A percentile compares a stretch with the other conserved stretches of the same genome.
Conservation (phyloP, 2,797 vertebrate genomes). For the Sebastes kiyomatsui region DNA sequence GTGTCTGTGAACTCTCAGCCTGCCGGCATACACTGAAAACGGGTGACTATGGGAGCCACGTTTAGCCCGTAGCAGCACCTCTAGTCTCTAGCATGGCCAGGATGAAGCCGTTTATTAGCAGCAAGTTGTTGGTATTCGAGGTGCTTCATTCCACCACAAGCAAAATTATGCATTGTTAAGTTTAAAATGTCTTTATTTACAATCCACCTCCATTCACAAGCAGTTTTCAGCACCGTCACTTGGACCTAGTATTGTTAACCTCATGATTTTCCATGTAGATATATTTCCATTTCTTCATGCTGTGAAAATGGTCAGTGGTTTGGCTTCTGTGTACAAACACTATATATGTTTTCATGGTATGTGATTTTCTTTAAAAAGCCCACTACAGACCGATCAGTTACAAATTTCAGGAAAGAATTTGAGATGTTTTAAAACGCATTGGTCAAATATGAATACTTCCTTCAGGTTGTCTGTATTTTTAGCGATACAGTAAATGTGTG, state of each 20-base stretch:
- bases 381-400: not conserved
- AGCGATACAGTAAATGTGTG: not conserved
- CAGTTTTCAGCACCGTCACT: not conserved
- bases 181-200: slow-evolving; percentile 8
- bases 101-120: slow-evolving; percentile 5
- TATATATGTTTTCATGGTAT: not conserved
- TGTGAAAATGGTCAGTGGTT: not conserved
- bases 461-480: not conserved
- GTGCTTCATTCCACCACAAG: not conserved
- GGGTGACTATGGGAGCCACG: slow-evolving; percentile 28
- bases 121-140: slow-evolving; percentile 1
- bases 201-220: not conserved
- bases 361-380: not conserved
- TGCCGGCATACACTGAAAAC: slow-evolving; percentile 36
- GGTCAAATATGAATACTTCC: not conserved
- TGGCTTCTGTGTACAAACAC: not conserved
- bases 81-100: not conserved
- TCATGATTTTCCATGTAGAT: not conserved
- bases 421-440: not conserved
- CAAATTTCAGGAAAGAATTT: not conserved
- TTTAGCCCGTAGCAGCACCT: slow-evolving; percentile 13
- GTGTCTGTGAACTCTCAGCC: slow-evolving; percentile 46
- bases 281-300: slow-evolving; percentile 8
- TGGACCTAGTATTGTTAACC: slow-evolving; percentile 1
- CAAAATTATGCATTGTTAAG: not conserved